Conservation (phyloP, 2,113 vertebrate genomes). For the Gambusia affinis region DNA sequence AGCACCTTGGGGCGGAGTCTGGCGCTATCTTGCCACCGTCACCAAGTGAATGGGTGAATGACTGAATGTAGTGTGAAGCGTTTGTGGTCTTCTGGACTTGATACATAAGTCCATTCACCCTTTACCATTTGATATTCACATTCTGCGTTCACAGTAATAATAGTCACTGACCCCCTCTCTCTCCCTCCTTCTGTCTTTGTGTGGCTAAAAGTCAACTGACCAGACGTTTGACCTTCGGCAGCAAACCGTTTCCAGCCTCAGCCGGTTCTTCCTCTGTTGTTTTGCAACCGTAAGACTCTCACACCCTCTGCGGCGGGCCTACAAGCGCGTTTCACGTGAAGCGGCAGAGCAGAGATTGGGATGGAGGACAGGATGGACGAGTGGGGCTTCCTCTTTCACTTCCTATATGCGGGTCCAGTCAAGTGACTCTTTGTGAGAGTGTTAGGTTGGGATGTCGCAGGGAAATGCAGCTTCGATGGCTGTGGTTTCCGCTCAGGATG, state of each 20-base stretch:
- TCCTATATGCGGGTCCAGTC: slow-evolving; percentile 80
- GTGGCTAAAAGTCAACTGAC: slow-evolving; percentile 48
- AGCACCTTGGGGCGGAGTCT: too few relatives aligned
- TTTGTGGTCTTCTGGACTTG: too few relatives aligned
- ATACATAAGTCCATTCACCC: too few relatives aligned
- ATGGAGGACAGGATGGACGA: slow-evolving; percentile 74
- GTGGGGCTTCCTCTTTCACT: slow-evolving; percentile 83
- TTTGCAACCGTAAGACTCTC: slow-evolving; percentile 60
- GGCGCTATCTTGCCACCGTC: too few relatives aligned
- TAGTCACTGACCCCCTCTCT: slow-evolving; percentile 34
- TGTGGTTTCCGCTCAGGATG: slow-evolving; percentile 82
- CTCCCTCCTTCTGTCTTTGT: neutral
- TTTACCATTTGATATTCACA: slow-evolving; percentile 5
- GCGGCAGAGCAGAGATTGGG: slow-evolving; percentile 59
- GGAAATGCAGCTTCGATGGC: slow-evolving; percentile 69
- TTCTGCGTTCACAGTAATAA: slow-evolving; percentile 25
- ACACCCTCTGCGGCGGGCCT: slow-evolving; percentile 34
- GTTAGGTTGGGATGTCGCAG: slow-evolving; percentile 68
- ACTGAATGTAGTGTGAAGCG: too few relatives aligned
- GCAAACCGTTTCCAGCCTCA: slow-evolving; percentile 59
- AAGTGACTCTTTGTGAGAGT: slow-evolving; percentile 81
- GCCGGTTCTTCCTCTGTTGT: slow-evolving; percentile 60
- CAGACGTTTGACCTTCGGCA: slow-evolving; percentile 62
- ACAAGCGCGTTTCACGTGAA: slow-evolving; percentile 69
- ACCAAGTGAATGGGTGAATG: too few relatives aligned